These are phyloP conservation scores for Ptiloglossa arizonensis DNA, from an alignment of 1,140 invertebrate genomes.

Conservation along the genomic window DNA sequence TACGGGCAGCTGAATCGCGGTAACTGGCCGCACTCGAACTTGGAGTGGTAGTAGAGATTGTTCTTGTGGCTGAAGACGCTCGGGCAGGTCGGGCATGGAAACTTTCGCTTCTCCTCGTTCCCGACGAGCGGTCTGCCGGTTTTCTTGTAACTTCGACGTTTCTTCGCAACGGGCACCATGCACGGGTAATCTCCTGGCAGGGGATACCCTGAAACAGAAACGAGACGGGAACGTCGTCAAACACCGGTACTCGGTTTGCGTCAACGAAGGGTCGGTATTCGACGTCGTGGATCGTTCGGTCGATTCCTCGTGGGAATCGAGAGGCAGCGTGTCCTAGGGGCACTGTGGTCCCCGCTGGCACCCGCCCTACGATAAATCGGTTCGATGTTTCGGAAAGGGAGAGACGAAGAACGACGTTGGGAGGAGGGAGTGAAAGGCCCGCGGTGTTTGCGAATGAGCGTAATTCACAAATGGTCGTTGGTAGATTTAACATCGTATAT, in stretches of 20 bases:
- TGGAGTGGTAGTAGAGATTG: constrained; percentile 82
- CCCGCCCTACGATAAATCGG: neutral
- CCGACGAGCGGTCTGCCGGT: neutral
- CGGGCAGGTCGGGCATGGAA: constrained; percentile 67
- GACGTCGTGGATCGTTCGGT: neutral
- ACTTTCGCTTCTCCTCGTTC: constrained; percentile 45
- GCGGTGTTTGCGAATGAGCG: neutral
- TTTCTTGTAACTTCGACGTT: neutral
- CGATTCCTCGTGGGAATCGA: too few species aligned
- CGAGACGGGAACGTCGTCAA: constrained; percentile 19
- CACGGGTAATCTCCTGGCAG: neutral
- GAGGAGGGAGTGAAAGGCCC: neutral
- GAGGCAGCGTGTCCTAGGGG: too few species aligned
- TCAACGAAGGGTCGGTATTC: neutral
- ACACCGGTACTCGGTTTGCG: neutral
- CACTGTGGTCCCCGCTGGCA: too few species aligned
- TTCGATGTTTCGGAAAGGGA: too few species aligned
- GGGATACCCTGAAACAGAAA: constrained; percentile 55
- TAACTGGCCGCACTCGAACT: constrained; percentile 82
- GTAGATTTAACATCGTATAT: constrained; percentile 13
- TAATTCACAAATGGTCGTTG: neutral
- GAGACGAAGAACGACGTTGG: neutral
- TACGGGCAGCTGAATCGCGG: constrained; percentile 82
- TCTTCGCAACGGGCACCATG: neutral
- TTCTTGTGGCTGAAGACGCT: constrained; percentile 71